Percentiles rank a stretch among this genome's conserved stretches.
These are phyloP conservation scores for Pollicipes pollicipes DNA, from an alignment of 1,140 invertebrate species.

Conservation along the genomic window DNA sequence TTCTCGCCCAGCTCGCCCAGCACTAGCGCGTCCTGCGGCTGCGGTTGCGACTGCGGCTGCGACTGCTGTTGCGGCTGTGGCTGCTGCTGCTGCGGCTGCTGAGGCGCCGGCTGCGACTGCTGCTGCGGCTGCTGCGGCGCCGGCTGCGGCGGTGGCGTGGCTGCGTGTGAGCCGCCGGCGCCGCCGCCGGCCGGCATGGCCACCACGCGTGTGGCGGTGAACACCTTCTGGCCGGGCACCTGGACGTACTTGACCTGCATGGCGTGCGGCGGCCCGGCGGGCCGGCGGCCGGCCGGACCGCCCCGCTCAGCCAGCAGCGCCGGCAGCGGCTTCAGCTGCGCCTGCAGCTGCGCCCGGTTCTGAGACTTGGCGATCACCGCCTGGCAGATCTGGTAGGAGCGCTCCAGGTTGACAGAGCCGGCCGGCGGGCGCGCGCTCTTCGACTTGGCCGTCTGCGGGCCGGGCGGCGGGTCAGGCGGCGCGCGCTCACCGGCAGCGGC, in stretches of 20 bases:
- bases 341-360: slow-evolving; percentile 66
- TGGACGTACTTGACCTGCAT: neutral
- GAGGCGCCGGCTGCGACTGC: too few relatives aligned
- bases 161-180: neutral
- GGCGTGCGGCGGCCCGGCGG: slow-evolving; percentile 5
- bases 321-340: slow-evolving; percentile 48
- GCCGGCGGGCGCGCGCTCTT: neutral
- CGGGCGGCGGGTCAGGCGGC: too few relatives aligned
- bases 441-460: neutral
- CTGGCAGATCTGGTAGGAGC: slow-evolving; percentile 90
- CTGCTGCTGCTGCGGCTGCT: too few relatives aligned
- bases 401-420: slow-evolving; percentile 58
- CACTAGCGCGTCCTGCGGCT: neutral
- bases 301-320: slow-evolving; percentile 13
- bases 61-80: too few relatives aligned
- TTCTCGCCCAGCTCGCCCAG: slow-evolving; percentile 1
- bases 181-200: slow-evolving; percentile 5
- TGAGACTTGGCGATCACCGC: slow-evolving; percentile 83
- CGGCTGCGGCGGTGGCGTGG: neutral
- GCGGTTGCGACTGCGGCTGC: neutral
- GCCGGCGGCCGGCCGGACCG: too few relatives aligned
- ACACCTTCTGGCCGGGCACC: slow-evolving; percentile 6
- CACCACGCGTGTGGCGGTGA: slow-evolving; percentile 3
- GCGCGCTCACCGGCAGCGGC: too few relatives aligned
- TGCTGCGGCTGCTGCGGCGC: too few relatives aligned